phyloP scores from a whole-genome alignment of 2,888 invertebrate species.

The Papilio gigon region DNA sequence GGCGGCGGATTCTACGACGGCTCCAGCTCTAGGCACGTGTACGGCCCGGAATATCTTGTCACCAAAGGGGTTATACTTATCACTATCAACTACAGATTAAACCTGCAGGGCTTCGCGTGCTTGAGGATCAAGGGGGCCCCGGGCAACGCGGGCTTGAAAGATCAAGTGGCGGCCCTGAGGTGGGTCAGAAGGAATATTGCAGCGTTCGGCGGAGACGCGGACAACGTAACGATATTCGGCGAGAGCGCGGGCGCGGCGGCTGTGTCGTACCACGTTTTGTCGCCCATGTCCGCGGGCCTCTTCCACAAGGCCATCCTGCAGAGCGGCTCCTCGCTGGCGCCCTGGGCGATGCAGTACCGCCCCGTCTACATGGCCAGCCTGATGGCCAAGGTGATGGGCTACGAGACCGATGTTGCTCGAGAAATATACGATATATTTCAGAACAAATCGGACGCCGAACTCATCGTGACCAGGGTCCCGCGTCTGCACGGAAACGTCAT shows the following conservation, averaged over 20 bases:
- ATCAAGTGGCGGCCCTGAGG: slow-evolving; percentile 66
- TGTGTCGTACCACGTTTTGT: slow-evolving; percentile 66
- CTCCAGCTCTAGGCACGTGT: slow-evolving; percentile 56
- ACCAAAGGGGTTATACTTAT: slow-evolving; percentile 66
- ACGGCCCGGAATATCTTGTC: slow-evolving; percentile 67
- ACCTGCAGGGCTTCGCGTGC: slow-evolving; percentile 68
- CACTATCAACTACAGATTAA: slow-evolving; percentile 68
- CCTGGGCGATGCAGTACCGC: slow-evolving; percentile 67
- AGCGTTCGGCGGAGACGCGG: slow-evolving; percentile 66
- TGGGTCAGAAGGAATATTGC: slow-evolving; percentile 66
- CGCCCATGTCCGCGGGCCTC: slow-evolving; percentile 68
- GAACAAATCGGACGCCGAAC: slow-evolving; percentile 60
- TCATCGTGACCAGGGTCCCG: slow-evolving; percentile 63
- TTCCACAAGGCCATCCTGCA: slow-evolving; percentile 71
- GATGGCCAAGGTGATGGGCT: slow-evolving; percentile 62
- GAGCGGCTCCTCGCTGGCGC: slow-evolving; percentile 66
- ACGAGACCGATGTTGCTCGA: slow-evolving; percentile 57
- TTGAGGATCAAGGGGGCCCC: slow-evolving; percentile 68
- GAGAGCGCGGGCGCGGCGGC: slow-evolving; percentile 71
- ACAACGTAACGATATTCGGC: slow-evolving; percentile 68
- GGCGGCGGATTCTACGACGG: slow-evolving; percentile 72
- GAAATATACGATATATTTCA: slow-evolving; percentile 63
- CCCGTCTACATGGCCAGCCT: slow-evolving; percentile 64
- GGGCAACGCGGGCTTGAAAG: slow-evolving; percentile 70
- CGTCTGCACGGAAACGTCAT: slow-evolving; percentile 58